Conservation (phyloP, 2,797 vertebrate species). For the Harpagifer antarcticus region DNA sequence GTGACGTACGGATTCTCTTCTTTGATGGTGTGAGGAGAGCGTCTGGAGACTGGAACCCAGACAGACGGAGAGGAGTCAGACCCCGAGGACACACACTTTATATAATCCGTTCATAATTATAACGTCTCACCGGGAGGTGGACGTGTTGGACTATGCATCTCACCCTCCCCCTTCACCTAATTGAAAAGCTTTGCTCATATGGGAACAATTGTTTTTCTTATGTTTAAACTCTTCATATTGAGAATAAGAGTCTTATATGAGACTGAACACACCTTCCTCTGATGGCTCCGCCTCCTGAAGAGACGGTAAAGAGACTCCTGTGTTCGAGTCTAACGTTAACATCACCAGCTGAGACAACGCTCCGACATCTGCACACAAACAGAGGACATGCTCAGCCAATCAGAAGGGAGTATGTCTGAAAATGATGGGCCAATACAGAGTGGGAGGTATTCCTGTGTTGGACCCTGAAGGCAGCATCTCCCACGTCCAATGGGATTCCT, state of each 20-base stretch:
- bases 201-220: too few species aligned
- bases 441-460: too few species aligned
- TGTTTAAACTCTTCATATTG: too few species aligned
- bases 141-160: too few species aligned
- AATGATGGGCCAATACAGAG: background rate
- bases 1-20: slow-evolving; percentile 31
- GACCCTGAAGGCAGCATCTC: too few species aligned
- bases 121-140: too few species aligned
- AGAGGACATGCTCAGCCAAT: background rate
- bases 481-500: too few species aligned
- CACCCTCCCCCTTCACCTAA: too few species aligned
- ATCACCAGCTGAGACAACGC: slow-evolving; percentile 61
- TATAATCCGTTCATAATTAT: too few species aligned
- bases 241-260: too few species aligned
- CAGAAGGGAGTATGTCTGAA: background rate
- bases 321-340: slow-evolving; percentile 32
- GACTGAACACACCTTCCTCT: slow-evolving; percentile 42
- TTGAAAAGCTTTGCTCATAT: too few species aligned
- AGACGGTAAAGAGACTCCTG: slow-evolving; percentile 39
- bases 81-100: background rate
- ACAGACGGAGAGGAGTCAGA: slow-evolving; percentile 10
- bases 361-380: slow-evolving; percentile 61
- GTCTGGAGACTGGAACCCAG: slow-evolving; percentile 25
- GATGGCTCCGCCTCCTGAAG: background rate
- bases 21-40: background rate